These are phyloP conservation scores for Hydrozoanthus tunicans DNA, from an alignment of 64 coral and sea anemone species.

Conservation along the genomic window DNA sequence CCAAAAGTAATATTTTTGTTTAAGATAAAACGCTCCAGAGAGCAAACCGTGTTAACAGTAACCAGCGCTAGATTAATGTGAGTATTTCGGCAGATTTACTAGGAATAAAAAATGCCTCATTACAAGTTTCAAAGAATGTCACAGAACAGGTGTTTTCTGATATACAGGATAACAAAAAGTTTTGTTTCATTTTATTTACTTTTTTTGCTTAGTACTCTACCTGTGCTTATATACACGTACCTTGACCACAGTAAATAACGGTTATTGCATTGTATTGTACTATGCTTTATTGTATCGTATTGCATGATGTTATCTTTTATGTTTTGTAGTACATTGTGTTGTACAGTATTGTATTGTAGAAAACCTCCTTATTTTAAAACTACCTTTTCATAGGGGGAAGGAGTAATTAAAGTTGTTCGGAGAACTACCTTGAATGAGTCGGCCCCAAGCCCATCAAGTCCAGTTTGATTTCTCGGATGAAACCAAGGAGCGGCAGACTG, in stretches of 20 bases:
- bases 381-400: background rate
- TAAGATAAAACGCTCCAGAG: no score
- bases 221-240: no score
- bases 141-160: no score
- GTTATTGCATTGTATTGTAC: background rate
- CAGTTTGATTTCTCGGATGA: constrained; percentile 20
- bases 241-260: background rate
- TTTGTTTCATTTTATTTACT: no score
- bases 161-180: no score
- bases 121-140: no score
- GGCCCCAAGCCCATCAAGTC: background rate
- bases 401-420: background rate
- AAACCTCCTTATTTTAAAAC: background rate
- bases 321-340: background rate
- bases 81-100: no score
- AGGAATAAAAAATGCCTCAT: no score
- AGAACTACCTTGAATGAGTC: background rate
- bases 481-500: background rate
- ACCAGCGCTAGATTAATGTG: no score
- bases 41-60: no score
- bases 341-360: background rate
- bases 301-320: background rate
- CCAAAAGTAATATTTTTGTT: no score
- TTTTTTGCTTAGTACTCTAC: no score
- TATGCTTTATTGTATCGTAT: background rate